Percentiles rank a stretch among this genome's conserved stretches.
Conservation (phyloP, 2,113 vertebrate species). For the Chloropsis hardwickii region DNA sequence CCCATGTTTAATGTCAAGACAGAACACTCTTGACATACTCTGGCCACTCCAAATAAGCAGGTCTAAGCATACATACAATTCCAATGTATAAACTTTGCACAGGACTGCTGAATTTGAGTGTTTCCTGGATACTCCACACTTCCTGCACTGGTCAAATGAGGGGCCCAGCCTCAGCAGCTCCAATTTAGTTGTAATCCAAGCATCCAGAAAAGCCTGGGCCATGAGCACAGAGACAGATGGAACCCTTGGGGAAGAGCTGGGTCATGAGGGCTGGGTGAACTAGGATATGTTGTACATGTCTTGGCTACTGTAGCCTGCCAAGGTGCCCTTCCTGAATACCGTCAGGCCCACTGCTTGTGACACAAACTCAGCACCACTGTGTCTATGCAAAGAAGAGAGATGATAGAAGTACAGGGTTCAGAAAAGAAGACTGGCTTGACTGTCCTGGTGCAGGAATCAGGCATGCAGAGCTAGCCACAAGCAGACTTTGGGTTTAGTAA, state of each 20-base stretch:
- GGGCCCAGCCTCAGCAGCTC: not conserved
- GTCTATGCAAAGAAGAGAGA: not conserved
- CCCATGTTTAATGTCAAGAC: not conserved
- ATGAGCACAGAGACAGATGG: not conserved
- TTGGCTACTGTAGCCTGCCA: not conserved
- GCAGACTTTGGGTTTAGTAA: not conserved
- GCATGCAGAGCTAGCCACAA: not conserved
- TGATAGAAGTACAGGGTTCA: not conserved
- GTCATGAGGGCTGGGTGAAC: not conserved
- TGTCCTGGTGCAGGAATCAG: not conserved
- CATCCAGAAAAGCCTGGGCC: not conserved
- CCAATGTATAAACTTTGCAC: not conserved
- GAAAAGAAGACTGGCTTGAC: not conserved
- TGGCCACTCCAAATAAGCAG: not conserved
- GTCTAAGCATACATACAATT: not conserved
- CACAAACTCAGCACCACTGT: not conserved
- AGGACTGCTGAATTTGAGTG: not conserved
- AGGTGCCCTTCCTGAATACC: not conserved
- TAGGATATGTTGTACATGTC: fast-evolving
- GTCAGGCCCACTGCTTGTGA: not conserved
- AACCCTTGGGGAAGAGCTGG: fast-evolving
- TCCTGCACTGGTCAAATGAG: not conserved
- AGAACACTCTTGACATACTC: not conserved
- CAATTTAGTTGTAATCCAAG: not conserved
- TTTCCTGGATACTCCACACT: not conserved